Evolutionary conservation across 1,140 invertebrate species (phyloP).

Genomic region (Rhizoglyphus robini): DNA sequence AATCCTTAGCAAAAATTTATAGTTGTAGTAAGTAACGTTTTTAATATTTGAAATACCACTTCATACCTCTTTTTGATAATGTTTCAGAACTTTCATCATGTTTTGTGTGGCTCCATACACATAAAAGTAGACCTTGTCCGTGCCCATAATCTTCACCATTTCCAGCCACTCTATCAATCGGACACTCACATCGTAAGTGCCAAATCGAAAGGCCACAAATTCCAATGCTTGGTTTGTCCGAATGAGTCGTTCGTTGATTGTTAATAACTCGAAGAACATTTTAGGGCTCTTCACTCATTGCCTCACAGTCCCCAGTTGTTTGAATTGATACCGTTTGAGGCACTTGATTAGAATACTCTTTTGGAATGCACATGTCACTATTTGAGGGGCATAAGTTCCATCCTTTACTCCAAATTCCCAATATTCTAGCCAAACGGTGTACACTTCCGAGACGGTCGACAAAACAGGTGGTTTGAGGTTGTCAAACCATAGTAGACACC

Average conservation of each 20-base stretch:
- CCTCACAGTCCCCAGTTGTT: slow-evolving; percentile 40
- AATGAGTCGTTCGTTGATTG: slow-evolving; percentile 34
- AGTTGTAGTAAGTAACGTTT: background rate
- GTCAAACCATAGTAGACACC: slow-evolving; percentile 77
- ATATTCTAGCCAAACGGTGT: slow-evolving; percentile 71
- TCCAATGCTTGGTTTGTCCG: slow-evolving; percentile 5
- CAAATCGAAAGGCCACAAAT: slow-evolving; percentile 18
- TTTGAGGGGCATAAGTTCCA: slow-evolving; percentile 73
- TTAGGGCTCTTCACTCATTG: slow-evolving; percentile 67
- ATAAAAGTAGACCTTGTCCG: slow-evolving; percentile 19
- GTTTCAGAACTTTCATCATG: slow-evolving; percentile 7
- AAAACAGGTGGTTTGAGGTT: slow-evolving; percentile 60
- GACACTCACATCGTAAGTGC: slow-evolving; percentile 17
- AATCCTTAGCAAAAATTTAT: background rate
- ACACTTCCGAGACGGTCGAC: slow-evolving; percentile 60
- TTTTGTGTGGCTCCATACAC: background rate
- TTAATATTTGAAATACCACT: background rate
- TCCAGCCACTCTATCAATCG: slow-evolving; percentile 19
- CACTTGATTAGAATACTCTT: slow-evolving; percentile 33
- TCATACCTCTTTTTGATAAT: slow-evolving; percentile 13
- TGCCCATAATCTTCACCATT: slow-evolving; percentile 7
- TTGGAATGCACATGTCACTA: slow-evolving; percentile 67
- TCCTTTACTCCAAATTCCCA: slow-evolving; percentile 82
- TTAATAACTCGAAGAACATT: slow-evolving; percentile 75
- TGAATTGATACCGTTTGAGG: slow-evolving; percentile 52